Evolutionary conservation across 2,888 invertebrate genomes (phyloP), one percentile per base, ranked within the genome.

Genomic region (Drosophila helvetica): DNA sequence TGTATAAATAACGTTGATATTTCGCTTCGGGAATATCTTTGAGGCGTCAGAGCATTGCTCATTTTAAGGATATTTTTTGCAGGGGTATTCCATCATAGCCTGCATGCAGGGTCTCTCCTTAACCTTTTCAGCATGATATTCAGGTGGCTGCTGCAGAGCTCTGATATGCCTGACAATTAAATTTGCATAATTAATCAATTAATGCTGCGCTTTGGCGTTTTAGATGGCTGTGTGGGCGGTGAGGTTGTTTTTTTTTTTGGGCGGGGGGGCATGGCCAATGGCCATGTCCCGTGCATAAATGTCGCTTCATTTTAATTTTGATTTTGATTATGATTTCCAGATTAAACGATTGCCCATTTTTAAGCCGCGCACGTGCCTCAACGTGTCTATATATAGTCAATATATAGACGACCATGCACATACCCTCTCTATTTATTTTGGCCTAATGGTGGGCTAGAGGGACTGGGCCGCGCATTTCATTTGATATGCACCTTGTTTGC

Each of bases 141-240:
- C n/a, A 7, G 12, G 12, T 4, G 33, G 4, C 12, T 12, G 38
- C 38, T 1, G 18, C 30, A 46, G 33, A 47, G 22, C 38, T 70
- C 48, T 56, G 15, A 48, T 53, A 52, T 62, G 57, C 25, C 8
- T 68, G 78, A 50, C 75, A 66, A 63, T 67, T 66, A 59, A 74
- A 86, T 82, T 84, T 78, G 76, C 84, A 82, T 86, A 82, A 82
- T 82, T 86, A 80, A 82, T 82, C 86, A 86, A 80, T 82, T 82
- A 84, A 86, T 84, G 74, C 50, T 50, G 69, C 75, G 72, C 57
- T 78, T 82, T 54, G 53, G 70, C 71, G 60, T 43, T 53, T 38
- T 46, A 17, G 18, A 15, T 48, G 22, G 22, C 47, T 50, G 38
- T 25, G 22, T 54, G 22, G 48, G 48, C 7, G 5, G n/a, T 17